phyloP scores from a whole-genome alignment of 23 tunicate species.

The Halocynthia aurantium region DNA sequence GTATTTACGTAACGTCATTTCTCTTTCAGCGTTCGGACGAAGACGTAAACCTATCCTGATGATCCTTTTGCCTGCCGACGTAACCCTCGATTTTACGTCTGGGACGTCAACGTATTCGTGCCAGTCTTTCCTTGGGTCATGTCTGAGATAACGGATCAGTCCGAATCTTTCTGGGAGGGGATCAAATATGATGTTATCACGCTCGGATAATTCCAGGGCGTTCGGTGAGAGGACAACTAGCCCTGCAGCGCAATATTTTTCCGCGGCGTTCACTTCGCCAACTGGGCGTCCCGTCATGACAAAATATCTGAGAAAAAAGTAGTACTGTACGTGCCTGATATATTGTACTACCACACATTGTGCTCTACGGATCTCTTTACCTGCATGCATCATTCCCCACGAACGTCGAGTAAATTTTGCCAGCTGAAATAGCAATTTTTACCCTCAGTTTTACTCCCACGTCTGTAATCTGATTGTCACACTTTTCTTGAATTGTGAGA shows the following conservation, averaged over 20 bases:
- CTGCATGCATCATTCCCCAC: slow-evolving; percentile 71
- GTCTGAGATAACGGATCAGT: slow-evolving; percentile 57
- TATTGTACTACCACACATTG: neutral
- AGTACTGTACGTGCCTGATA: neutral
- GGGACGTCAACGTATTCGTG: slow-evolving; percentile 67
- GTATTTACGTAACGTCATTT: slow-evolving; percentile 51
- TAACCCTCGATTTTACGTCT: slow-evolving; percentile 16
- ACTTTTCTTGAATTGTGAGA: slow-evolving; percentile 74
- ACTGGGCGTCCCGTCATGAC: slow-evolving; percentile 95
- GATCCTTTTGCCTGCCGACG: neutral
- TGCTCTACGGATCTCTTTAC: neutral
- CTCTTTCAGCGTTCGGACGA: slow-evolving; percentile 39
- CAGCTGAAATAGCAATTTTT: slow-evolving; percentile 95
- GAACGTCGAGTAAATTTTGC: slow-evolving; percentile 86
- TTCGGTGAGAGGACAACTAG: slow-evolving; percentile 90
- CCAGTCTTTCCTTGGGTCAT: slow-evolving; percentile 65
- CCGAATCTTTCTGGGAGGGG: slow-evolving; percentile 62
- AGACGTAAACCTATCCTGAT: slow-evolving; percentile 41
- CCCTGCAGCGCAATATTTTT: slow-evolving; percentile 92
- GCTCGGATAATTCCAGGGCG: slow-evolving; percentile 79
- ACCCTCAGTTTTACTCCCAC: slow-evolving; percentile 97
- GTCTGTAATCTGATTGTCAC: slow-evolving; percentile 86
- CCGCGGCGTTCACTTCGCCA: slow-evolving; percentile 95
- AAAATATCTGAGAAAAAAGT: slow-evolving; percentile 41
- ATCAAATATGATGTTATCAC: slow-evolving; percentile 48